Base-by-base conservation (phyloP, 2,113 vertebrate genomes). In the Pseudorasbora parva region DNA sequence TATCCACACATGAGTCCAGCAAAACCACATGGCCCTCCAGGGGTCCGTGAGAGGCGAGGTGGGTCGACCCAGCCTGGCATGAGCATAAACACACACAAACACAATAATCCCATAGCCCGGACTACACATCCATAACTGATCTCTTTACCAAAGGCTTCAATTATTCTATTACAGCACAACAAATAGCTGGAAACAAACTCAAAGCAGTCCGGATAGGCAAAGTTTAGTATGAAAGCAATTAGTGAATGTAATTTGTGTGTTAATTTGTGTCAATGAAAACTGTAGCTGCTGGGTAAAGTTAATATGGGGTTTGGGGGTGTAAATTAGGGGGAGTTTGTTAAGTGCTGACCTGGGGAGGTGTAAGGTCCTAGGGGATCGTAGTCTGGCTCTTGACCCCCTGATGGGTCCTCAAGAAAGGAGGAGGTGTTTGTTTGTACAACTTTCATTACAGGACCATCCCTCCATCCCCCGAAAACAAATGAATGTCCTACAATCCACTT, bases 391-490 rank as follows among this genome's bases (percentile, higher is more conserved):
- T 62, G 27, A 64, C 62, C 76, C 78, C 78, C 85, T 73, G 69
- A 71, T 30, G 77, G 77, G 30, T 78, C 64, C 19, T 25, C 17
- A 71, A 79, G 66, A 79, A 60, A 60, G 25, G 56, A 75, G 76
- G 62, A 66, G 81, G 75, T 83, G 81, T 80, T 74, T 80, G 77
- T 86, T 83, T 86, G 41, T 85, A 60, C 69, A 82, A 78, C 71
- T 66, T 64, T 68, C 71, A 14, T 75, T 59, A 56, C 45, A 68
- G 68, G 60, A 59, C 75, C n/a, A 5, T 72, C 56, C 64, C 43
- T 33, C n/a, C 43, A 73, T 23, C 75, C 75, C 49, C 56, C 11
- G 27, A 30, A 76, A 78, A 78, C 75, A 62, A 78, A 78, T 78
- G 76, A 78, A 78, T 78, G 76, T 62, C 56, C 57, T 78, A 43